Percentiles rank a stretch among this genome's conserved stretches.
Evolutionary conservation across 2,113 vertebrate species (phyloP).

Genomic region (Tamias sibiricus): DNA sequence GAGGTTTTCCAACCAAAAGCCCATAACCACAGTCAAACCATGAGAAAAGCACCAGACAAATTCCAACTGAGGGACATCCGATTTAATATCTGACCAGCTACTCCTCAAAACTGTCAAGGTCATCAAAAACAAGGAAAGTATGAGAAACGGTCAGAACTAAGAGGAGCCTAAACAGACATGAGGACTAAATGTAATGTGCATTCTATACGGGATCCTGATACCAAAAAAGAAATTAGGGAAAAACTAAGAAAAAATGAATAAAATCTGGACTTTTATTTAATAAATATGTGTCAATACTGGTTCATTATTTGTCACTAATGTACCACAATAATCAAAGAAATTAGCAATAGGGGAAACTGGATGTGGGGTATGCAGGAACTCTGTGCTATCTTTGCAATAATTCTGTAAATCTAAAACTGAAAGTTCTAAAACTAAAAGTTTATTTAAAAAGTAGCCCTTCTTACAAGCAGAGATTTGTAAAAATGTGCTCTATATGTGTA

Average conservation of each 20-base stretch:
- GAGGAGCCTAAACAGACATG: neutral
- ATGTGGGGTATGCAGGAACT: neutral
- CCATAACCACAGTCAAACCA: neutral
- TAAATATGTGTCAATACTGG: neutral
- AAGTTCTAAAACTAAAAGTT: constrained; percentile 10
- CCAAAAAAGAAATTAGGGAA: neutral
- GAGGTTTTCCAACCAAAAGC: neutral
- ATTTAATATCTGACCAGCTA: neutral
- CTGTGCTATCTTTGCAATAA: neutral
- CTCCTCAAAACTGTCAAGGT: neutral
- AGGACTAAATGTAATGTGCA: neutral
- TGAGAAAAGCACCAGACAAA: constrained; percentile 22
- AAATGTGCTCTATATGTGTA: too few relatives aligned
- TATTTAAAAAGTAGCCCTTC: neutral
- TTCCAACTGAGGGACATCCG: neutral
- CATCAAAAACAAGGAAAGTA: constrained; percentile 24
- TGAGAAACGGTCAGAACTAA: neutral
- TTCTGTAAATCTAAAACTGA: neutral
- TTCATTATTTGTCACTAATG: neutral
- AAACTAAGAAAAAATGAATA: neutral
- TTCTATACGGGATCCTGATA: neutral
- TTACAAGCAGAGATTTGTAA: too few relatives aligned
- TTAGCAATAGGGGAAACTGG: neutral
- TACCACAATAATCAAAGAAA: neutral
- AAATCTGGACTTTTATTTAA: neutral